Base-by-base conservation (phyloP, 2,113 vertebrate species). In the Hyperopisus bebe region DNA sequence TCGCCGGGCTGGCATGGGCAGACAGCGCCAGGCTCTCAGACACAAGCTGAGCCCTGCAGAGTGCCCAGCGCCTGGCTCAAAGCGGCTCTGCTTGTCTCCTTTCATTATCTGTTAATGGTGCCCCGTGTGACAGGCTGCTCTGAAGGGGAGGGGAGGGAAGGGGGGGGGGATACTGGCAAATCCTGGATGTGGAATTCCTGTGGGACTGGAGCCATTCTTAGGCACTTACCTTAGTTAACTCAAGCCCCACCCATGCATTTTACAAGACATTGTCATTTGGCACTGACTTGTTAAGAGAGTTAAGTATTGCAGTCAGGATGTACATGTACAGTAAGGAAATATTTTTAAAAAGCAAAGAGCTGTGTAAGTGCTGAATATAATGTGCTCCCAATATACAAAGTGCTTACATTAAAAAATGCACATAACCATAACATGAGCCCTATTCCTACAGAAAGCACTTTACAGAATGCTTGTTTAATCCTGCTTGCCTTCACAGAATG, bases 41-140 rank as follows among this genome's bases (percentile, higher is more conserved):
- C 96, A 95, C 96, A 94, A 96, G 97, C 96, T 97, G 94, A 95
- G 97, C 97, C 97, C 97, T 97, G 96, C 96, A 95, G 96, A 96
- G 94, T 94, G 94, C 91, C 27, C 96, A 96, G 96, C 94, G 96
- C 97, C 97, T 96, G 95, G 95, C 97, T 97, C 96, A 95, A 96
- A 96, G 97, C 97, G 93, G 95, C 97, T 95, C 97, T 96, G 97
- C 95, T 97, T 96, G 97, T 89, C 88, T 89, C 96, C 95, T 97
- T 97, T 98, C 97, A 97, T 98, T 98, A 98, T 97, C 96, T 96
- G 96, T 97, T 99, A 98, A 98, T 97, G 96, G 97, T 96, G 96
- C 97, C 98, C 97, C 95, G 96, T 96, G 95, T 98, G 98, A 98
- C 97, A 96, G 96, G 95, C 95, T 96, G 96, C 95, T 97, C 97